phyloP scores from a whole-genome alignment of 2,888 invertebrate genomes.

The Lithophane ornitopus region DNA sequence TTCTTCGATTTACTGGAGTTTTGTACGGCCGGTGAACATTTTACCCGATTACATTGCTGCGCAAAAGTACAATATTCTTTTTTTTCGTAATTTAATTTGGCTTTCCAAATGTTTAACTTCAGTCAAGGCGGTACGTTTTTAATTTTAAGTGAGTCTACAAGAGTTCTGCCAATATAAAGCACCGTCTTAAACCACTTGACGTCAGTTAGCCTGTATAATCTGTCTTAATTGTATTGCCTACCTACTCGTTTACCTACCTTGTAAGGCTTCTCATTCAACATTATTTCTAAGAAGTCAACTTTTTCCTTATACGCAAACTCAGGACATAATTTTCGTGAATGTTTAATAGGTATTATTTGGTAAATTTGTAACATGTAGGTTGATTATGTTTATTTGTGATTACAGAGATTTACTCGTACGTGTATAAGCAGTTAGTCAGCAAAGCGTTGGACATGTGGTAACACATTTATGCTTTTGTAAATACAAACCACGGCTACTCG shows the following conservation, averaged over 20 bases:
- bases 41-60: slow-evolving; percentile 47
- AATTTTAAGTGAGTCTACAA: slow-evolving; percentile 25
- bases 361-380: not conserved
- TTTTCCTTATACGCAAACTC: not conserved
- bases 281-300: not conserved
- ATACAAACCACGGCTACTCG: not conserved
- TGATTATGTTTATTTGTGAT: slow-evolving; percentile 21
- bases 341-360: not conserved
- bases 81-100: slow-evolving; percentile 32
- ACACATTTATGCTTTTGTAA: slow-evolving; percentile 14
- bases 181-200: slow-evolving; percentile 25
- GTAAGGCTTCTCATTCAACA: slow-evolving; percentile 42
- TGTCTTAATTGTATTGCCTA: slow-evolving; percentile 31
- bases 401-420: not conserved
- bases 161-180: slow-evolving; percentile 2
- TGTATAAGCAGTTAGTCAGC: not conserved
- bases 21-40: slow-evolving; percentile 60
- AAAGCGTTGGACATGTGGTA: not conserved
- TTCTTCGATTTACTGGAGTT: slow-evolving; percentile 65
- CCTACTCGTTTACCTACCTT: slow-evolving; percentile 13
- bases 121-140: slow-evolving; percentile 15
- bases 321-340: not conserved
- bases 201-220: slow-evolving; percentile 35
- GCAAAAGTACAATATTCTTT: slow-evolving; percentile 45
- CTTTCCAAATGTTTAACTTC: slow-evolving; percentile 6